Conservation (phyloP, 2,113 vertebrate species). For the Oryzias celebensis region DNA sequence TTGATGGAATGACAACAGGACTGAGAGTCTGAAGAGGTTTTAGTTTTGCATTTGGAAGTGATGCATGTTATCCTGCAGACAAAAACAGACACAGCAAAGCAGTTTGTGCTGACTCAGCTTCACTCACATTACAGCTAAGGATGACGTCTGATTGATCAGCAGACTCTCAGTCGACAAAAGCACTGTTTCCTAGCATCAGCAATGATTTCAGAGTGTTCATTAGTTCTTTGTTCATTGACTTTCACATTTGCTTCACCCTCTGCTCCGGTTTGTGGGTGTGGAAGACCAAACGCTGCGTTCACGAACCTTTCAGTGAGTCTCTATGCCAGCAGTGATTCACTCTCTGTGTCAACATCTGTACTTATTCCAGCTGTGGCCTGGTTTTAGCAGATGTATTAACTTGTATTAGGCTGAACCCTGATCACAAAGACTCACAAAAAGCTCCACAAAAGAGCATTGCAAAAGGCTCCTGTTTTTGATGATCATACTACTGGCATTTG, state of each 20-base stretch:
- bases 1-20: slow-evolving; percentile 2
- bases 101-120: background rate
- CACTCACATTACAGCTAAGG: too few species aligned
- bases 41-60: background rate
- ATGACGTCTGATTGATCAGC: too few species aligned
- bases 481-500: slow-evolving; percentile 21
- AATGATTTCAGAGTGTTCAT: background rate
- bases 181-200: background rate
- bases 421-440: background rate
- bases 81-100: background rate
- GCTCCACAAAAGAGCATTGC: slow-evolving; percentile 5
- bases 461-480: slow-evolving; percentile 32
- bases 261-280: background rate
- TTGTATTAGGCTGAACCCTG: background rate
- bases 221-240: background rate
- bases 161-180: background rate
- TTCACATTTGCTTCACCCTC: background rate
- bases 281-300: background rate
- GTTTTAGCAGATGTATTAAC: background rate
- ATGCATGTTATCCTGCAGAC: background rate
- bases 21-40: background rate
- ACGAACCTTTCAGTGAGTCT: background rate
- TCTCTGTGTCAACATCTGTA: background rate
- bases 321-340: background rate
- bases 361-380: background rate